Base-by-base conservation (phyloP, 2,797 vertebrate genomes). In the Crenuchus spilurus region DNA sequence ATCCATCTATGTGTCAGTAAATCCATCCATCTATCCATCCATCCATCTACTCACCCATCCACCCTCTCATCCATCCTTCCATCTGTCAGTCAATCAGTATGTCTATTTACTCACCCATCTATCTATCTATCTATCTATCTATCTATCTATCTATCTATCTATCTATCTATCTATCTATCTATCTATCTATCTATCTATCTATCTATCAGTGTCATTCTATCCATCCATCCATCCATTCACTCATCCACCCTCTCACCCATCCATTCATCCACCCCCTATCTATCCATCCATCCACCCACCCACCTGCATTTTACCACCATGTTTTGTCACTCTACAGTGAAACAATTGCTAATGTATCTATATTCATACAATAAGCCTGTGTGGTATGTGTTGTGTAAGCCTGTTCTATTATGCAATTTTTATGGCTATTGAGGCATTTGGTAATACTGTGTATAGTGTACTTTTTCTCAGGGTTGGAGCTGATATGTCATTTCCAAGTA, bases 371-470 rank as follows among this genome's bases (percentile, higher is more conserved):
- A 26, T 31, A 46, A 9, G 10, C 35, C n/a, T 55, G 31, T 60
- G n/a, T 64, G 60, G 33, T 63, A 39, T 33, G 16, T 13, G 30
- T 71, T 76, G 67, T 31, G 14, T 49, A 70, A 76, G 49, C 30
- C n/a, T 41, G 49, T 42, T 58, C n/a, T 39, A 28, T 71, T 66
- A 66, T 20, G 61, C 62, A 71, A 44, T 66, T 76, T 55, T 70
- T 71, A 64, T 65, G 24, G 42, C 60, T 46, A 68, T 11, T 67
- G 8, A 24, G 16, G 48, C 65, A 35, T 24, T 74, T 70, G 62
- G 49, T 33, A 64, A 63, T 63, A 28, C 18, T 33, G 46, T 68
- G 20, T 49, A 63, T 78, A 64, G 70, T 74, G 49, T 58, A 57
- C 39, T 48, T 35, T 78, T 63, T 26, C 70, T 58, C 58, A 61